Evolutionary conservation across 1,140 invertebrate genomes (phyloP), one percentile per base, ranked within the genome.

Genomic region (Plectrocnemia conspersa): DNA sequence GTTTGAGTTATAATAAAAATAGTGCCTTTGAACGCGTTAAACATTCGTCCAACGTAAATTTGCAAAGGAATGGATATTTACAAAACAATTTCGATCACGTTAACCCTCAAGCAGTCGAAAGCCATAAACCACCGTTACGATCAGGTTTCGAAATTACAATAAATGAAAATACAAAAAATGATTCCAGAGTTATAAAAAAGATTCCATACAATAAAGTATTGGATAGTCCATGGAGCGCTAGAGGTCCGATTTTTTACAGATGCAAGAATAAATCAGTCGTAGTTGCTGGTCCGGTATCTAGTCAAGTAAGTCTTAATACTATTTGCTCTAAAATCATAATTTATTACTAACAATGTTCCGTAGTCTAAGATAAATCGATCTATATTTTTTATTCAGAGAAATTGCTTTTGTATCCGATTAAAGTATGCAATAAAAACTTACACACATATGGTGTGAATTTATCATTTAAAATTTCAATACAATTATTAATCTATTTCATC

Each of bases 1-100:
- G 11, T 27, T 29, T 16, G 13, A 42, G 23, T n/a, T 16, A 42
- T n/a, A 60, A 50, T 11, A 35, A 33, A 4, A 48, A 59, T 24
- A 59, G 58, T 47, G 58, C 58, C 11, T 59, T 59, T 25, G 48
- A 59, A 21, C 35, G 44, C 42, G 52, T 59, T 11, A n/a, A 59
- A 52, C 35, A 56, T 38, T 49, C 6, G 6, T 48, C 45, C 44
- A n/a, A 45, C 22, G 25, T 11, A 5, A 38, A 38, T 38, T 7
- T 16, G 35, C 5, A 5, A 5, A 38, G 18, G 10, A 38, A 38
- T 38, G 35, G 35, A 38, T 10, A 6, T 16, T 7, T 38, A 9
- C 15, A 10, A 16, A 38, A 10, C 6, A 7, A 16, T 38, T 10
- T 21, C 3, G 11, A 53, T 42, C 11, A 32, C 6, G 13, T 41